A percentile compares a stretch with the other conserved stretches of the same genome.
phyloP scores from a whole-genome alignment of 2,113 vertebrate genomes.

The Balaeniceps rex region DNA sequence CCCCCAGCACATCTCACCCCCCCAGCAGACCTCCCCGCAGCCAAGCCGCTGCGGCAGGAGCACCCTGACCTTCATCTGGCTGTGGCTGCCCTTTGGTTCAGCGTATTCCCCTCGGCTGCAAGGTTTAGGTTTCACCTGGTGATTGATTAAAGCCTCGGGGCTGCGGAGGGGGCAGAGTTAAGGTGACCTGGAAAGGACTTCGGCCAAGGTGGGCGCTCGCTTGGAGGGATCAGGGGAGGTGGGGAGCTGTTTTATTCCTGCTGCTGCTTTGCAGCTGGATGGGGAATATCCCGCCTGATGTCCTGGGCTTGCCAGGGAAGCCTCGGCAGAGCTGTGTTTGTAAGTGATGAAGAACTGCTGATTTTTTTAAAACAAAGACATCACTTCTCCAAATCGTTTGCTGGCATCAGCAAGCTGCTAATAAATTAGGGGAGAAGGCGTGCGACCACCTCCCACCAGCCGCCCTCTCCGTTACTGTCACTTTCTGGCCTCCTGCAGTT shows the following conservation, averaged over 20 bases:
- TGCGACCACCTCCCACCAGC: not conserved
- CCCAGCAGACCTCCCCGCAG: not conserved
- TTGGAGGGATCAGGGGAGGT: accelerated
- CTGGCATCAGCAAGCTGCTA: not conserved
- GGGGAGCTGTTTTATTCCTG: not conserved
- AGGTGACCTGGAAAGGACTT: conserved; percentile 15
- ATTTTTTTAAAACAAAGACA: not conserved
- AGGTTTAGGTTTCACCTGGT: conserved; percentile 40
- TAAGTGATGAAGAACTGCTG: not conserved
- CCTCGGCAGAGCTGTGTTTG: not conserved
- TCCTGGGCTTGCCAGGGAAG: not conserved
- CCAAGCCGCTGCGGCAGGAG: not conserved
- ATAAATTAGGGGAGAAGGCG: not conserved
- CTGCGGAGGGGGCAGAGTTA: not conserved
- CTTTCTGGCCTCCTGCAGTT: not conserved
- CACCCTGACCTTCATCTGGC: not conserved
- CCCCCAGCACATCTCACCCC: accelerated
- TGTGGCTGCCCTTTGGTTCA: not conserved
- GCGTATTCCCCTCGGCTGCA: not conserved
- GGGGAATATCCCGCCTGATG: not conserved
- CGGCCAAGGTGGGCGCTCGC: accelerated
- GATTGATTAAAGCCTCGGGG: not conserved
- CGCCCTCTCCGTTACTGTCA: accelerated
- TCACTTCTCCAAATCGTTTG: not conserved
- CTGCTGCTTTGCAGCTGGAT: not conserved